Evolutionary conservation across 2,888 invertebrate genomes (phyloP), one percentile per base, ranked within the genome.

Genomic region (Leptothorax acervorum): DNA sequence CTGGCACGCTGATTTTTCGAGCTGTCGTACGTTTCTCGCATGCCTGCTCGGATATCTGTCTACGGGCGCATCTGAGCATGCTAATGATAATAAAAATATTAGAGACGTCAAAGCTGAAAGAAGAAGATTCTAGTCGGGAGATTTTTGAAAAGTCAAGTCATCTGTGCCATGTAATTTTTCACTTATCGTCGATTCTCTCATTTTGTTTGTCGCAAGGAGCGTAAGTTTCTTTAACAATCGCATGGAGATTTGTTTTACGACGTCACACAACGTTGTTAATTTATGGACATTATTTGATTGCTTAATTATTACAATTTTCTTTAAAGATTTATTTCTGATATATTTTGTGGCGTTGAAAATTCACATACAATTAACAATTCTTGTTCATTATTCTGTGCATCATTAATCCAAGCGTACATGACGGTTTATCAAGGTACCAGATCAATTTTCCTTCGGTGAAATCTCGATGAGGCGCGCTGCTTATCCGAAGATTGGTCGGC

Each of bases 401-500:
- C 39, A 76, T 51, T 51, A 57, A 48, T 42, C 28, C 68, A 5
- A 51, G 78, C 45, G 70, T 35, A 23, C 42, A 48, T 48, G 79
- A 48, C 53, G 70, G n/a, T 48, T 79, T 39, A 70, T 79, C 70
- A 48, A 15, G 45, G 45, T 28, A 45, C 23, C 68, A 15, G 70
- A 71, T 71, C 71, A 60, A 71, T 79, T 79, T 71, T 71, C 60
- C 60, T 5, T 35, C 48, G 63, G 48, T 81, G 60, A 71, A 71
- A 71, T 81, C 79, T 60, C 79, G 45, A 28, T 28, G 65, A n/a
- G 0, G 12, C 15, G 53, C 66, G 12, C 60, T 60, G 71, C 71
- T 71, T 62, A 71, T 81, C 79, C 60, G 42, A 48, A 60, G 79
- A 81, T 81, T 79, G 79, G 79, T 23, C 79, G 48, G 48, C 60